Evolutionary conservation across 2,888 invertebrate genomes (phyloP).

Genomic region (Sesamia inferens): DNA sequence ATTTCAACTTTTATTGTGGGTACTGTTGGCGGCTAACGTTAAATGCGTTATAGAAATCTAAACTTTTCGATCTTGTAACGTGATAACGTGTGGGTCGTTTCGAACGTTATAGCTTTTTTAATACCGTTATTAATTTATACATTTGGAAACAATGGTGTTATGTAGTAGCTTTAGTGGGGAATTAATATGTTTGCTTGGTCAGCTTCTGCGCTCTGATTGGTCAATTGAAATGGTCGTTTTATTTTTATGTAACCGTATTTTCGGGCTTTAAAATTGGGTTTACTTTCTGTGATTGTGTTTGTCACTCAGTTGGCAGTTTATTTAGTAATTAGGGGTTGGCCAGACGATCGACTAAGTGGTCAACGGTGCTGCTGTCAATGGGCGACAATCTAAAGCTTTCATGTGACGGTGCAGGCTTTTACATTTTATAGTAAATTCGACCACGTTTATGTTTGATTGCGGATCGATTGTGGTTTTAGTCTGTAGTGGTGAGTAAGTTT

Average conservation of each 20-base stretch:
- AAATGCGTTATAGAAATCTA: constrained; percentile 65
- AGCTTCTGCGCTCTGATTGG: constrained; percentile 46
- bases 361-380: constrained; percentile 47
- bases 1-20: constrained; percentile 72
- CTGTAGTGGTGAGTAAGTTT: background rate
- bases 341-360: constrained; percentile 46
- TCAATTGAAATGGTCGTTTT: constrained; percentile 14
- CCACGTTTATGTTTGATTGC: constrained; percentile 30
- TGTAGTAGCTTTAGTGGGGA: constrained; percentile 47
- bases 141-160: constrained; percentile 58
- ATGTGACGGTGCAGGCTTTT: constrained; percentile 35
- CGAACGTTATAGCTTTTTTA: constrained; percentile 60
- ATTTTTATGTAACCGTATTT: constrained; percentile 20
- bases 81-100: constrained; percentile 63
- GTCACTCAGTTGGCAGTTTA: constrained; percentile 44
- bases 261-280: constrained; percentile 17
- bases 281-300: constrained; percentile 26
- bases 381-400: constrained; percentile 25
- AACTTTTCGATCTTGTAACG: constrained; percentile 69
- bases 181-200: constrained; percentile 49
- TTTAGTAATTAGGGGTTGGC: constrained; percentile 47
- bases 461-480: constrained; percentile 1
- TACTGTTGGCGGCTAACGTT: constrained; percentile 59
- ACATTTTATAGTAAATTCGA: constrained; percentile 37
- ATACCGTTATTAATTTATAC: constrained; percentile 64